Percentiles rank a stretch among this genome's conserved stretches.
Evolutionary conservation across 1,140 invertebrate species (phyloP).

Genomic region (Trichoplusia ni): DNA sequence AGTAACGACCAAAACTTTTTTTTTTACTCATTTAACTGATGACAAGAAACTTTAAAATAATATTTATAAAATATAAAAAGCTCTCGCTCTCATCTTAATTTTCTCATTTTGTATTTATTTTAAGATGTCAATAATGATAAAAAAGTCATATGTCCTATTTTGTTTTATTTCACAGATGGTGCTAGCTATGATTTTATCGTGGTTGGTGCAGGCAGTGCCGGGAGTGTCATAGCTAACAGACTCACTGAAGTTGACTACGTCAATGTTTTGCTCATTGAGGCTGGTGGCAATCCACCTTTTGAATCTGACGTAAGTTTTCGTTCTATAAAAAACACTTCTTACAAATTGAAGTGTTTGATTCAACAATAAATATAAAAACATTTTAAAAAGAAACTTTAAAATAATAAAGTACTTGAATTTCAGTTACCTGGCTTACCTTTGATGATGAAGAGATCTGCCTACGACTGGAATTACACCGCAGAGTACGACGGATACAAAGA

Average conservation of each 20-base stretch:
- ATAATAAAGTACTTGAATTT: neutral
- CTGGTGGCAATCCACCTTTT: conserved; percentile 20
- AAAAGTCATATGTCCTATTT: no score
- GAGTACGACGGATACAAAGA: conserved; percentile 10
- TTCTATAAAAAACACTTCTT: neutral
- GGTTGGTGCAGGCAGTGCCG: conserved; percentile 19
- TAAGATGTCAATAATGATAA: no score
- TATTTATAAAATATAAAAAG: no score
- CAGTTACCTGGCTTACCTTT: conserved; percentile 13
- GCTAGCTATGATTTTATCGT: conserved; percentile 17
- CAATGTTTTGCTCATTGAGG: conserved; percentile 16
- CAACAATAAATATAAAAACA: neutral
- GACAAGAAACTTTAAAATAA: no score
- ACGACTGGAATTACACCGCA: conserved; percentile 20
- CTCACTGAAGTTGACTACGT: conserved; percentile 2
- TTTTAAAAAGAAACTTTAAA: neutral
- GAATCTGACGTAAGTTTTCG: conserved; percentile 12
- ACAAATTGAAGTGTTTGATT: neutral
- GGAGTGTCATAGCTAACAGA: conserved; percentile 13
- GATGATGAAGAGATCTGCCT: conserved; percentile 13
- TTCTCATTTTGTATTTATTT: no score
- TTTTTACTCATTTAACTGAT: no score
- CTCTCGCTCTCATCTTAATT: no score
- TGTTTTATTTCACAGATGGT: neutral
- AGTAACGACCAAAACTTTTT: neutral